A percentile compares a stretch with the other conserved stretches of the same genome.
phyloP scores from a whole-genome alignment of 2,797 vertebrate species.

The Loriculus beryllinus region DNA sequence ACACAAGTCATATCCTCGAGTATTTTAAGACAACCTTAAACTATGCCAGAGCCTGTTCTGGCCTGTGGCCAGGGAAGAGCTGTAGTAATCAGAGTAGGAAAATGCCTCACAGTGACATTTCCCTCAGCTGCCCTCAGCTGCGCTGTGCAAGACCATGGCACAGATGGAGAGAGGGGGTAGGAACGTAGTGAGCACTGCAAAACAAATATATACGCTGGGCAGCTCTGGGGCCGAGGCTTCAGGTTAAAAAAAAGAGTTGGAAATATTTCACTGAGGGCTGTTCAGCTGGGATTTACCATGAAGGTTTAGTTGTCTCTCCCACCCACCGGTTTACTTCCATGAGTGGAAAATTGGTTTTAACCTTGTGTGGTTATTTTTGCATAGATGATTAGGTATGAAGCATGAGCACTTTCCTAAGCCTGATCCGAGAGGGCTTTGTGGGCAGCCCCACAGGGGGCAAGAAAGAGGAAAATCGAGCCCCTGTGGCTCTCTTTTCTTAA shows the following conservation, averaged over 20 bases:
- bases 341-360: not conserved
- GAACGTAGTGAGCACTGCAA: not conserved
- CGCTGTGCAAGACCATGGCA: accelerated
- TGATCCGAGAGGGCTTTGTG: not conserved
- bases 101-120: not conserved
- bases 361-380: not conserved
- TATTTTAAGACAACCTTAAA: not conserved
- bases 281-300: not conserved
- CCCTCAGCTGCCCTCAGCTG: not conserved
- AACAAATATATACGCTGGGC: not conserved
- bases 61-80: not conserved
- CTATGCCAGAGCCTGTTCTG: not conserved
- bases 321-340: not conserved
- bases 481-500: not conserved
- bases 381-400: not conserved
- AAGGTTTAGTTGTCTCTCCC: not conserved
- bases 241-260: not conserved
- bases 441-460: not conserved
- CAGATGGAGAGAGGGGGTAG: not conserved
- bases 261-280: not conserved
- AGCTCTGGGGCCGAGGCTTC: not conserved
- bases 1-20: not conserved
- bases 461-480: not conserved
- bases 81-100: not conserved
- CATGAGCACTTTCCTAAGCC: not conserved